These are phyloP conservation scores for Eupleurogrammus muticus DNA, from an alignment of 2,797 vertebrate species.

Conservation along the genomic window DNA sequence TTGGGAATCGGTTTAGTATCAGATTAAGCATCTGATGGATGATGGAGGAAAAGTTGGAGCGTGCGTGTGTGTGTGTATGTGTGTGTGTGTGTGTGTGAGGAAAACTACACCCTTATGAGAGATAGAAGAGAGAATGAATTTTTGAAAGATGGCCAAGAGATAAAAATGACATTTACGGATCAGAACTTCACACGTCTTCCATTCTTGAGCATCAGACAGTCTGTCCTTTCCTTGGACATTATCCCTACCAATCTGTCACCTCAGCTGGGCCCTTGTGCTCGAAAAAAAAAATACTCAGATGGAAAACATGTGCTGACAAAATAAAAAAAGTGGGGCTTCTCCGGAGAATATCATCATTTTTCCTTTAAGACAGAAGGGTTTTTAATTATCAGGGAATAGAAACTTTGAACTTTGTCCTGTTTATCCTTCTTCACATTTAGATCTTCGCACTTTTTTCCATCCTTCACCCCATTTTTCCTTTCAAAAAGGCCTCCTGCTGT, in stretches of 20 bases:
- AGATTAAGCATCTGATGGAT: slow-evolving; percentile 65
- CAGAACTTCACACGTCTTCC: slow-evolving; percentile 68
- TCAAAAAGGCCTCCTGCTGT: slow-evolving; percentile 24
- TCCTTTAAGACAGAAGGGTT: slow-evolving; percentile 7
- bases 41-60: slow-evolving; percentile 19
- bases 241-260: slow-evolving; percentile 55
- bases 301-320: slow-evolving; percentile 28
- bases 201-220: slow-evolving; percentile 57
- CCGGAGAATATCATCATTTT: slow-evolving; percentile 19
- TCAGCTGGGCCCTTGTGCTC: slow-evolving; percentile 48
- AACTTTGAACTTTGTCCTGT: slow-evolving; percentile 25
- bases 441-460: slow-evolving; percentile 25
- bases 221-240: slow-evolving; percentile 53
- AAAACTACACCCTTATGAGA: slow-evolving; percentile 60
- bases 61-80: not conserved
- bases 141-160: slow-evolving; percentile 74
- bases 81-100: slow-evolving; percentile 23
- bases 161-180: slow-evolving; percentile 80
- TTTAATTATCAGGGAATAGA: slow-evolving; percentile 9
- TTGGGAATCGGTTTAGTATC: slow-evolving; percentile 69
- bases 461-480: slow-evolving; percentile 26
- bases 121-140: slow-evolving; percentile 53
- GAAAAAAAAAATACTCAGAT: slow-evolving; percentile 37
- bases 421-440: slow-evolving; percentile 26
- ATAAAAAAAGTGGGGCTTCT: not conserved